Evolutionary conservation across 2,888 invertebrate genomes (phyloP), one percentile per base, ranked within the genome.

Genomic region (Patella ulyssiponensis): DNA sequence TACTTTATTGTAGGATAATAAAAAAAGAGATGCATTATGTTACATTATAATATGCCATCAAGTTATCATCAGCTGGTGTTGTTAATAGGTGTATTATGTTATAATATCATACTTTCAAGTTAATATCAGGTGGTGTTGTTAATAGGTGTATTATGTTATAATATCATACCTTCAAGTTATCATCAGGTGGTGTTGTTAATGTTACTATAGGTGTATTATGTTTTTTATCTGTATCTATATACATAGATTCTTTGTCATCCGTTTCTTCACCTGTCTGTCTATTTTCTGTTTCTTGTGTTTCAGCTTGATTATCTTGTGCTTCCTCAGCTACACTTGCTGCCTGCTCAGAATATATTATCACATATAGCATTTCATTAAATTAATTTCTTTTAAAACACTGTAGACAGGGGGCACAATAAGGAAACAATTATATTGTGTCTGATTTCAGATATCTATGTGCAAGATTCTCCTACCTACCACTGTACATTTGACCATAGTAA

Each of bases 281-380:
- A 27, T 58, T 75, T 33, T 75, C 72, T 52, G 75, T 53, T n/a
- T 53, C 53, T 44, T 44, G 44, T 69, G 71, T 14, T 17, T 51
- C 44, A 1, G 23, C 44, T 58, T n/a, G 9, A 23, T 69, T 51
- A 52, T 58, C 76, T 52, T 74, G 71, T 15, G 23, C 74, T 23
- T 71, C 20, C 3, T 12, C 11, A 2, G 23, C 52, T 44, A 69
- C 17, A 17, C 51, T 51, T 1, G 74, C 78, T 53, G n/a, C 71
- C 53, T 75, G 44, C 58, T 73, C 71, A 52, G 72, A 74, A 27
- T 27, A 71, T 71, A 75, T 53, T 27, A 58, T 17, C n/a, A 23
- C 20, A 56, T 58, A 15, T 33, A 51, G 64, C n/a, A 71, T 71
- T 17, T 5, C 53, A 20, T 52, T 73, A 15, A 2, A 51, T 27